phyloP scores from a whole-genome alignment of 2,113 vertebrate genomes.

The Anhinga anhinga region DNA sequence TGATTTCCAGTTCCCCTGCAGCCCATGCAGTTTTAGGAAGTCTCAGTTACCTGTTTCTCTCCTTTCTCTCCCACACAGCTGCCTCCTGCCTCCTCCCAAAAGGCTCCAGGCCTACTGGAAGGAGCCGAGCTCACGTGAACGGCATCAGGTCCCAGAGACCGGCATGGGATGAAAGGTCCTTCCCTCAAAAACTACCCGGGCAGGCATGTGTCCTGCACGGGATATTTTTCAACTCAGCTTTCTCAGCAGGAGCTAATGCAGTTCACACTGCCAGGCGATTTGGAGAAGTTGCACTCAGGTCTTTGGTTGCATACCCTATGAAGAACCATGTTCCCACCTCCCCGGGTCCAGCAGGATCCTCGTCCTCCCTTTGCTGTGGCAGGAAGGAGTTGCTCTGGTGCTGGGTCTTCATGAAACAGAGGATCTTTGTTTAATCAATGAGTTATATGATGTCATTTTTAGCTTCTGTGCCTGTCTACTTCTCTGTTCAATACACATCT shows the following conservation, averaged over 20 bases:
- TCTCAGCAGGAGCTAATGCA: background rate
- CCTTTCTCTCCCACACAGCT: background rate
- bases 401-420: background rate
- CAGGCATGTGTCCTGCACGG: fast-evolving
- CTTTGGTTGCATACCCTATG: background rate
- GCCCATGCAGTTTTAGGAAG: background rate
- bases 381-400: background rate
- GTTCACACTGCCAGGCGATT: background rate
- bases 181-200: background rate
- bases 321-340: background rate
- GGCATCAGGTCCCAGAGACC: background rate
- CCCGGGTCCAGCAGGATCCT: fast-evolving
- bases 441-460: background rate
- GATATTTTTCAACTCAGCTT: background rate
- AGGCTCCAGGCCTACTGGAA: background rate
- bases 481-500: background rate
- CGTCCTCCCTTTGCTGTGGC: background rate
- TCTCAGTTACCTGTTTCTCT: background rate
- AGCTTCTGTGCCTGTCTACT: background rate
- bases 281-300: fast-evolving
- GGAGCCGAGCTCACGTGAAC: background rate
- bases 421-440: background rate
- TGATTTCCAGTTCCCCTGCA: background rate
- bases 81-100: background rate
- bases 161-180: background rate